Percentiles rank a stretch among this genome's conserved stretches.
Evolutionary conservation across 2,113 vertebrate species (phyloP).

Genomic region (Anas platyrhynchos): DNA sequence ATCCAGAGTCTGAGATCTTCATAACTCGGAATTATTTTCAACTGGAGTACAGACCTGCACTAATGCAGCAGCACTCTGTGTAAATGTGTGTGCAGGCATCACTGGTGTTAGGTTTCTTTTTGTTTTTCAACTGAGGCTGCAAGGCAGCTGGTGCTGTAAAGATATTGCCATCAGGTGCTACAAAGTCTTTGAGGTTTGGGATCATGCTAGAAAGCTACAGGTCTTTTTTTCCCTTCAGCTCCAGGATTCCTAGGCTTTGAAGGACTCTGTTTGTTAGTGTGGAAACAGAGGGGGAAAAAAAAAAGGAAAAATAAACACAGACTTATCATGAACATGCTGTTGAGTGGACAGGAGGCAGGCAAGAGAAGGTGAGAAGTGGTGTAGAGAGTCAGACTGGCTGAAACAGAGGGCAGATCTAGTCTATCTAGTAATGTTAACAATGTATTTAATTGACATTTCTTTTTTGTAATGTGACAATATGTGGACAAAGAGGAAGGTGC

Average conservation of each 20-base stretch:
- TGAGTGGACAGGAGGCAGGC: slow-evolving; percentile 62
- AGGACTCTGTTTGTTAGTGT: slow-evolving; percentile 69
- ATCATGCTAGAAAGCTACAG: slow-evolving; percentile 73
- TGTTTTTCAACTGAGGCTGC: slow-evolving; percentile 80
- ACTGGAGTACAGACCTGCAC: slow-evolving; percentile 82
- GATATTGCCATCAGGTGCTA: slow-evolving; percentile 81
- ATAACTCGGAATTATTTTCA: slow-evolving; percentile 80
- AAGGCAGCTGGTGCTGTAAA: slow-evolving; percentile 82
- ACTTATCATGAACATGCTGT: slow-evolving; percentile 36
- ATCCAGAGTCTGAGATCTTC: slow-evolving; percentile 74
- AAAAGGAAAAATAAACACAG: not conserved
- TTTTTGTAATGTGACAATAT: slow-evolving; percentile 87
- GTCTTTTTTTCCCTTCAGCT: slow-evolving; percentile 71
- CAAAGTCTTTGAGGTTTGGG: slow-evolving; percentile 73
- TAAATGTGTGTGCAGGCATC: slow-evolving; percentile 73
- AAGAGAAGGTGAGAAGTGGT: slow-evolving; percentile 71
- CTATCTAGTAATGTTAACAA: slow-evolving; percentile 86
- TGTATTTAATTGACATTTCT: slow-evolving; percentile 91
- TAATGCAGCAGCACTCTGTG: slow-evolving; percentile 64
- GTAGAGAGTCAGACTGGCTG: slow-evolving; percentile 68
- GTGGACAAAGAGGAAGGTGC: slow-evolving; percentile 80
- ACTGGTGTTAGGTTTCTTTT: slow-evolving; percentile 71
- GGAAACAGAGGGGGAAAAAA: not conserved
- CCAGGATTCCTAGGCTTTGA: slow-evolving; percentile 78
- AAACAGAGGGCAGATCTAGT: slow-evolving; percentile 81